A percentile compares a stretch with the other conserved stretches of the same genome.
Conservation (phyloP, 2,888 invertebrate genomes). For the Ennomos quercinarius region DNA sequence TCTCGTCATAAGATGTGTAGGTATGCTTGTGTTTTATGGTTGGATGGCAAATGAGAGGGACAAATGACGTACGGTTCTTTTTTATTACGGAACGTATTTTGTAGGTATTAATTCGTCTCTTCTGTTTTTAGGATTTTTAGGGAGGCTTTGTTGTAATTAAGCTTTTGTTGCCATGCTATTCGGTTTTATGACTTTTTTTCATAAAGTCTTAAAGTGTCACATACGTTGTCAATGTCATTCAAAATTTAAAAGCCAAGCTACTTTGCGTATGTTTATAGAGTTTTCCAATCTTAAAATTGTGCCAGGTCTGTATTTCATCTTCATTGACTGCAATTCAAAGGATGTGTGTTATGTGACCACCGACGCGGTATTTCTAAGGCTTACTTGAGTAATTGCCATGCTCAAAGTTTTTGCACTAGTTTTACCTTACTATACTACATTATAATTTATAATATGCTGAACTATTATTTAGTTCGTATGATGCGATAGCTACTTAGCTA, state of each 20-base stretch:
- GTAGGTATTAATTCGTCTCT: slow-evolving; percentile 22
- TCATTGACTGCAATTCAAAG: slow-evolving; percentile 23
- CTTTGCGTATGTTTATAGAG: too few relatives aligned
- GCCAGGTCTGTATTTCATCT: slow-evolving; percentile 4
- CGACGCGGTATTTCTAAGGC: slow-evolving; percentile 29
- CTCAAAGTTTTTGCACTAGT: slow-evolving; percentile 31
- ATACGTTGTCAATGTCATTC: too few relatives aligned
- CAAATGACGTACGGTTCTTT: slow-evolving; percentile 33
- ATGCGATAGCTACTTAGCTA: too few relatives aligned
- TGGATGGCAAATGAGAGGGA: slow-evolving; percentile 39
- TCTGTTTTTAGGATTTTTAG: slow-evolving; percentile 12
- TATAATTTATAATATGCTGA: not conserved
- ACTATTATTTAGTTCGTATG: not conserved
- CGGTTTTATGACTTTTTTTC: too few relatives aligned
- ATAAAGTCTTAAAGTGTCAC: too few relatives aligned
- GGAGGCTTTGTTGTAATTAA: not conserved
- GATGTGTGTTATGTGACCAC: slow-evolving; percentile 39
- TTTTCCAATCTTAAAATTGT: not conserved
- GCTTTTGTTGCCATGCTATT: too few relatives aligned
- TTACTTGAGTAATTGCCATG: slow-evolving; percentile 37
- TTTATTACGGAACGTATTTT: slow-evolving; percentile 19
- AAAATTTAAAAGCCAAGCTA: too few relatives aligned
- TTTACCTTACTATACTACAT: slow-evolving; percentile 8
- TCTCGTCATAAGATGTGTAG: slow-evolving; percentile 33
- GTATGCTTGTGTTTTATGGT: slow-evolving; percentile 22